Base-by-base conservation (phyloP, 2,888 invertebrate species). In the Chelonus formosanus region DNA sequence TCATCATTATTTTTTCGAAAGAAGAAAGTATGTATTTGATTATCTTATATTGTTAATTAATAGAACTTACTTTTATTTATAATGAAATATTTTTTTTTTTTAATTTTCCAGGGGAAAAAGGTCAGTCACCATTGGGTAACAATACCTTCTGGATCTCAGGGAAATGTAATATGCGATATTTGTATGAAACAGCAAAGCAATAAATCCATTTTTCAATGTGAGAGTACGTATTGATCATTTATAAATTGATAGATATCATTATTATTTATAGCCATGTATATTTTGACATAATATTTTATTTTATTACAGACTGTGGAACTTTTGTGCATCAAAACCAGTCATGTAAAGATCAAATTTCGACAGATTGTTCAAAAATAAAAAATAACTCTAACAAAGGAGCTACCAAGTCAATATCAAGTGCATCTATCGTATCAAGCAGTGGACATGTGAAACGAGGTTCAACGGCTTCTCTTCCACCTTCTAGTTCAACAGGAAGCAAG, bases 1-100 rank as follows among this genome's bases (percentile, higher is more conserved):
- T 95, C 95, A 73, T 85, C 20, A 20, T 20, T 96, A 67, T 96
- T 96, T 88, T 96, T 95, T 83, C 90, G 95, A 73, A 96, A 95
- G 86, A 95, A 95, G 85, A 94, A 95, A 89, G 95, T 89, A 80
- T 73, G 72, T 63, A n/a, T 56, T 72, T 59, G 2, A 20, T 20
- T 20, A 20, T 20, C 34, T 52, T 31, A 45, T 54, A 43, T 31
- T 48, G 35, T 65, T 48, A 63, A 63, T 34, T 20, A 43, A 55
- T 65, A 53, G 56, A n/a, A 73, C 76, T 63, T 52, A 35, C 10
- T 10, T 43, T 4, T 31, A 60, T 35, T 62, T 62, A 32, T 52
- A 44, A 58, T 69, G 67, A 34, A 45, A 44, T 55, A 47, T 32
- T 54, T 40, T 31, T 52, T 20, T 62, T 62, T 43, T 50, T n/a